These are phyloP conservation scores for Harmothoe impar DNA, from an alignment of 2,888 invertebrate species.

Conservation along the genomic window DNA sequence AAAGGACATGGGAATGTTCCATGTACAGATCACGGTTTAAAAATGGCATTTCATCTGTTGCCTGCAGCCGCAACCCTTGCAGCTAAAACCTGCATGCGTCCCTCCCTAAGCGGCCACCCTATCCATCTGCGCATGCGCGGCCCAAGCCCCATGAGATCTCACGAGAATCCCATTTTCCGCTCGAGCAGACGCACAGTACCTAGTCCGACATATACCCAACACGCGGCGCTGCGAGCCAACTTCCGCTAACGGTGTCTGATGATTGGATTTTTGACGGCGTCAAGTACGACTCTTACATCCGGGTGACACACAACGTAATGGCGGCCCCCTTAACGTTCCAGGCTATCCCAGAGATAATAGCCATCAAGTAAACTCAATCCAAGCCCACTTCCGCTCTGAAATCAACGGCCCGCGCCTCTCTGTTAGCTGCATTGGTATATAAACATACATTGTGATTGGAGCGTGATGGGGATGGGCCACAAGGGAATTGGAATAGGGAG, in stretches of 20 bases:
- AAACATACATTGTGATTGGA: conserved; percentile 29
- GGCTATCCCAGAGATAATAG: neutral
- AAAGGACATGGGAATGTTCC: too few species aligned
- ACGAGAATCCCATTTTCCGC: conserved; percentile 30
- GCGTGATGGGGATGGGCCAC: neutral
- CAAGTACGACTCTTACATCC: neutral
- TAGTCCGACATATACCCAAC: conserved; percentile 4
- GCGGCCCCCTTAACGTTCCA: neutral
- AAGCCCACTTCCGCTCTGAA: conserved; percentile 22
- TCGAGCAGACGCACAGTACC: neutral
- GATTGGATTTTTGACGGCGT: conserved; percentile 45
- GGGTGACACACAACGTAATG: neutral
- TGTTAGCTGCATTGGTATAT: neutral
- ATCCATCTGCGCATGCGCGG: conserved; percentile 4
- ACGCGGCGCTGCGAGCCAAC: neutral
- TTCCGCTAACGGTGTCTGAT: conserved; percentile 33
- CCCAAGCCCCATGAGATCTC: neutral
- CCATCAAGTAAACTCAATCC: conserved; percentile 13
- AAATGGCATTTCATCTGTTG: too few species aligned
- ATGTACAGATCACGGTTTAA: too few species aligned
- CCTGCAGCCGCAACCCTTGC: too few species aligned
- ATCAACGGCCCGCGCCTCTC: neutral
- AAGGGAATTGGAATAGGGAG: neutral
- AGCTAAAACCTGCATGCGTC: too few species aligned
- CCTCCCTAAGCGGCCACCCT: neutral